Evolutionary conservation across 2,797 vertebrate species (phyloP).

Genomic region (Nasua narica): DNA sequence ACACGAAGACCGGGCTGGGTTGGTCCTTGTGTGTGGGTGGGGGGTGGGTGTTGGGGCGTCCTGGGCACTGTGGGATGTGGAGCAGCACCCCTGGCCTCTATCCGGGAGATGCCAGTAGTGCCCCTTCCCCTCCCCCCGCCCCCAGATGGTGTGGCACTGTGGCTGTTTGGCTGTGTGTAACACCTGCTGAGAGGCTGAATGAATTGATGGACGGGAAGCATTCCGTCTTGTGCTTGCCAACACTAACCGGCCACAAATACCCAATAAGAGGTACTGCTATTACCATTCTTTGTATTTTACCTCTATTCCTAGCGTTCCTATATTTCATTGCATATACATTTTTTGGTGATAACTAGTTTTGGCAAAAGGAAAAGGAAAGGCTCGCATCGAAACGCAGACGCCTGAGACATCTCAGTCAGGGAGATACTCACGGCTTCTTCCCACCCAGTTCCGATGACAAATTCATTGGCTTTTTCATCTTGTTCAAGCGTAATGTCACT

Average conservation of each 20-base stretch:
- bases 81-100: not conserved
- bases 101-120: not conserved
- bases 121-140: not conserved
- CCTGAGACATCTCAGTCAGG: not conserved
- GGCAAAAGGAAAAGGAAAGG: not conserved
- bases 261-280: not conserved
- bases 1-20: not conserved
- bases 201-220: not conserved
- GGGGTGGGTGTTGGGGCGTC: not conserved
- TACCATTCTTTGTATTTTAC: not conserved
- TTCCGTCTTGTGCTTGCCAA: not conserved
- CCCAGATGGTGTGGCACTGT: not conserved
- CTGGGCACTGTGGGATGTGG: not conserved
- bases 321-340: not conserved
- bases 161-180: not conserved
- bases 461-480: conserved; percentile 77
- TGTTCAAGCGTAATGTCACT: conserved; percentile 83
- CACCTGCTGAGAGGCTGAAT: not conserved
- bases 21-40: too few relatives aligned
- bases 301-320: not conserved
- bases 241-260: not conserved
- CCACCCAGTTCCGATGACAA: conserved; percentile 82
- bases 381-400: not conserved
- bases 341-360: not conserved
- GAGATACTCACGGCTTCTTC: conserved; percentile 89